phyloP scores from a whole-genome alignment of 2,797 vertebrate genomes.

The Monodelphis domestica region DNA sequence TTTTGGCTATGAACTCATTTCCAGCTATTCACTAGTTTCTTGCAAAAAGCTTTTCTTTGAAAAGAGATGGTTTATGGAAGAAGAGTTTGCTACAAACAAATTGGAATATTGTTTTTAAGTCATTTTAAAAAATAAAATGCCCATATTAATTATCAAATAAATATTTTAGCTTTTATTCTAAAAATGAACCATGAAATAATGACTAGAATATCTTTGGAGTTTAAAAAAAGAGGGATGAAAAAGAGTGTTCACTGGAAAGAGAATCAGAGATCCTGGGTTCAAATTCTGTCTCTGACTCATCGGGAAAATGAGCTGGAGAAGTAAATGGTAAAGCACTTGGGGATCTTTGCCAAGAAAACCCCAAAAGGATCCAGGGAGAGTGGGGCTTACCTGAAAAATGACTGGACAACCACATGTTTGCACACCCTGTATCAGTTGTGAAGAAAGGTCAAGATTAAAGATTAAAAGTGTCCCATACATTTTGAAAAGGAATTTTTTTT shows the following conservation, averaged over 20 bases:
- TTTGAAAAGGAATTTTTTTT: background rate
- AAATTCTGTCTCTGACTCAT: background rate
- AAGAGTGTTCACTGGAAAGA: background rate
- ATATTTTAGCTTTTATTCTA: background rate
- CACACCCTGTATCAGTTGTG: background rate
- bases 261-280: background rate
- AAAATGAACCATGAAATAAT: background rate
- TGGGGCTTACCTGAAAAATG: background rate
- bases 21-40: background rate
- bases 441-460: background rate
- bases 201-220: background rate
- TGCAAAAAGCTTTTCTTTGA: background rate
- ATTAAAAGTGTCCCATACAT: background rate
- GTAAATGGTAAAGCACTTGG: background rate
- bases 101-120: constrained; percentile 16
- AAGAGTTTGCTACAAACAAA: background rate
- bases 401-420: too few relatives aligned
- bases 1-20: background rate
- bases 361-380: background rate
- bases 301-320: background rate
- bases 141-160: background rate
- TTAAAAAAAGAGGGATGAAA: background rate
- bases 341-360: background rate
- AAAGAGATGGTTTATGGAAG: background rate
- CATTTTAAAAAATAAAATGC: background rate